Evolutionary conservation across 1,140 invertebrate species (phyloP).

Genomic region (Dysdera silvatica): DNA sequence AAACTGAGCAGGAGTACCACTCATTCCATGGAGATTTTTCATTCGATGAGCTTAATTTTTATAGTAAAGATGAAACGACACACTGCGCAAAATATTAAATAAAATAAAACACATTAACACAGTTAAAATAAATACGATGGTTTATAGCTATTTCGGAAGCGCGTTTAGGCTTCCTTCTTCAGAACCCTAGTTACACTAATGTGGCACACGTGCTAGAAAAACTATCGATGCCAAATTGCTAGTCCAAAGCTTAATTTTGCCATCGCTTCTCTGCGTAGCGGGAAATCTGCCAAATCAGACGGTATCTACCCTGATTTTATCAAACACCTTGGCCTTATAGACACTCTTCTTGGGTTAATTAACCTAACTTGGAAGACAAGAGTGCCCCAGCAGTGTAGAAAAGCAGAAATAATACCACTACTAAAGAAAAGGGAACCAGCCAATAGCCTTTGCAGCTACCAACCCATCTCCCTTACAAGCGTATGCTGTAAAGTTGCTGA

Average conservation of each 20-base stretch:
- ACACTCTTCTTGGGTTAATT: neutral
- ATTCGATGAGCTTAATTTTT: neutral
- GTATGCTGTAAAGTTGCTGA: neutral
- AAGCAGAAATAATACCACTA: neutral
- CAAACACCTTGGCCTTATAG: neutral
- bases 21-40: neutral
- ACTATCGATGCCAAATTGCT: too few species aligned
- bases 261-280: too few species aligned
- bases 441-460: neutral
- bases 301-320: neutral
- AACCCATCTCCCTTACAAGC: constrained; percentile 3
- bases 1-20: neutral
- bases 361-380: neutral
- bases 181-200: too few species aligned
- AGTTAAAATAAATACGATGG: too few species aligned
- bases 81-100: neutral
- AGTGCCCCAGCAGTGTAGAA: constrained; percentile 2
- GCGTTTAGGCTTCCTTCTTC: too few species aligned
- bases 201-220: too few species aligned
- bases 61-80: too few species aligned
- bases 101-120: too few species aligned
- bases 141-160: too few species aligned
- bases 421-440: neutral
- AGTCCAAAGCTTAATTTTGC: too few species aligned
- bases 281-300: neutral